phyloP scores from a whole-genome alignment of 2,888 invertebrate species.

The Metacarcinus magister region DNA sequence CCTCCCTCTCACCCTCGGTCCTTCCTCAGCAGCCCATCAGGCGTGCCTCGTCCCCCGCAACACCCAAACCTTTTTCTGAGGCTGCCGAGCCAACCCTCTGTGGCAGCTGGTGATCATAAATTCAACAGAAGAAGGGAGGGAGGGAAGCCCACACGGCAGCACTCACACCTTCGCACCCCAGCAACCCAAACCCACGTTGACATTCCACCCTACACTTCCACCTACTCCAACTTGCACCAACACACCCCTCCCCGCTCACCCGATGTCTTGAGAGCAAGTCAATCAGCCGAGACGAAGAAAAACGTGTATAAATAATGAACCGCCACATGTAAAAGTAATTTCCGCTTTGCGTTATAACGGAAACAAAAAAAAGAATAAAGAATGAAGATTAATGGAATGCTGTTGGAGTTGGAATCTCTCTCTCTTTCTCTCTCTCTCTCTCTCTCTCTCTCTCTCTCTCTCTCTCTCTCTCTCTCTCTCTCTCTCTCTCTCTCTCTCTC shows the following conservation, averaged over 20 bases:
- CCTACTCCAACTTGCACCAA: background rate
- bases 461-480: conserved; percentile 45
- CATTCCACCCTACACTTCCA: background rate
- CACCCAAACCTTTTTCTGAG: background rate
- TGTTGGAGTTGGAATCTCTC: background rate
- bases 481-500: conserved; percentile 45
- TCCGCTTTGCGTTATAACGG: conserved; percentile 31
- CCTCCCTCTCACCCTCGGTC: background rate
- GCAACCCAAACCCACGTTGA: background rate
- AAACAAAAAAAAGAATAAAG: background rate
- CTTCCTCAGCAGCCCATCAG: background rate
- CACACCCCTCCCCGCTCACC: background rate
- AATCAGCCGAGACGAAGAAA: background rate
- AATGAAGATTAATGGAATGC: background rate
- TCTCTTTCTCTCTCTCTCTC: background rate
- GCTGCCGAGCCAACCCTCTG: background rate
- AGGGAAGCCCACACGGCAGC: background rate
- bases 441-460: background rate
- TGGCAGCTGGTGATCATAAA: background rate
- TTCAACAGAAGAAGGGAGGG: background rate
- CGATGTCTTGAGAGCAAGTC: background rate
- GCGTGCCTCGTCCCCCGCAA: background rate
- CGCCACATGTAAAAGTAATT: background rate
- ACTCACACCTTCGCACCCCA: background rate
- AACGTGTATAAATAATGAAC: background rate